These are phyloP conservation scores for Australoheros scitulus DNA, from an alignment of 2,113 vertebrate genomes.

Conservation along the genomic window DNA sequence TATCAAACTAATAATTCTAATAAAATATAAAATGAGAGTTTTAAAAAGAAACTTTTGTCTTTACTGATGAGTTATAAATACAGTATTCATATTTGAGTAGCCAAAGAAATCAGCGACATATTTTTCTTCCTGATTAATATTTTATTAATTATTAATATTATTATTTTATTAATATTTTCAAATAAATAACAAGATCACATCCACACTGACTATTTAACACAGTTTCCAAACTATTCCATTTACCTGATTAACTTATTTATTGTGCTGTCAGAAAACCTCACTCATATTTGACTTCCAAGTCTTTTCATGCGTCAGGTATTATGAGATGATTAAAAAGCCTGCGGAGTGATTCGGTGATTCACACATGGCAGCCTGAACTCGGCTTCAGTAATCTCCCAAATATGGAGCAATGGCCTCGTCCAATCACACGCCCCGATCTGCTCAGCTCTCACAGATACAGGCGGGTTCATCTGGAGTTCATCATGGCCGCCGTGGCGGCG, in stretches of 20 bases:
- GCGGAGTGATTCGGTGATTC: slow-evolving; percentile 43
- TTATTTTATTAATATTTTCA: too few relatives aligned
- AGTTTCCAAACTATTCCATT: neutral
- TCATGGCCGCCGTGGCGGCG: slow-evolving; percentile 50
- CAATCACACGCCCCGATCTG: slow-evolving; percentile 51
- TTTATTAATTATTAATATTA: too few relatives aligned
- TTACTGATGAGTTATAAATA: neutral
- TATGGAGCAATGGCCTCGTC: slow-evolving; percentile 38
- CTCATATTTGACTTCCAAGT: neutral
- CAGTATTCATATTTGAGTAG: neutral
- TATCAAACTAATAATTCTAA: neutral
- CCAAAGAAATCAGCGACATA: neutral
- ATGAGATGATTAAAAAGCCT: slow-evolving; percentile 60
- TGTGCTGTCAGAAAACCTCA: neutral
- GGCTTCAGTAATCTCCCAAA: slow-evolving; percentile 56
- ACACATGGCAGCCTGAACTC: slow-evolving; percentile 36
- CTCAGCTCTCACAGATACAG: slow-evolving; percentile 60
- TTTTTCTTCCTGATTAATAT: neutral
- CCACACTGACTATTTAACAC: neutral
- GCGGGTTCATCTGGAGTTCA: slow-evolving; percentile 72
- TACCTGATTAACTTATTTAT: neutral
- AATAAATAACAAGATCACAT: too few relatives aligned
- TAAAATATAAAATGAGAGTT: neutral
- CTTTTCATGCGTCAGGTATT: slow-evolving; percentile 13
- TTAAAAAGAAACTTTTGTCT: neutral